Evolutionary conservation across 2,888 invertebrate species (phyloP).

Genomic region (Rhagium mordax): DNA sequence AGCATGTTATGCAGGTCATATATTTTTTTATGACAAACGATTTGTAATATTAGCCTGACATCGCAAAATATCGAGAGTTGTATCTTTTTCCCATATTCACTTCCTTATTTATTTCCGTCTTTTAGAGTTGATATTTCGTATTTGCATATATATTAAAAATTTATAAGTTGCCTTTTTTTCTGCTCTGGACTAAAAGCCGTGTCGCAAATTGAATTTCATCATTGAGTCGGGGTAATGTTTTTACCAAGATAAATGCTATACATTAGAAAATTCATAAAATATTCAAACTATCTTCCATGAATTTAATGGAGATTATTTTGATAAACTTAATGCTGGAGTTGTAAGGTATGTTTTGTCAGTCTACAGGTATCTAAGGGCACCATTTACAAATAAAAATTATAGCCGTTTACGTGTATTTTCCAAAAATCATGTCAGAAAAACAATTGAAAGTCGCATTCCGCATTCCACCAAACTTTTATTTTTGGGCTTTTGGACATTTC

Average conservation of each 20-base stretch:
- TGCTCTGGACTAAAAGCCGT: neutral
- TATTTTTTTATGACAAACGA: neutral
- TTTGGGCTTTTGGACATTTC: no score
- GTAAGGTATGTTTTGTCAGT: no score
- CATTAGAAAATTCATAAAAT: neutral
- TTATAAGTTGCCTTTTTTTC: neutral
- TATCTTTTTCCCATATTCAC: neutral
- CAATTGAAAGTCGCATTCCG: no score
- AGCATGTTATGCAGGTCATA: neutral
- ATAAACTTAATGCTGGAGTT: neutral
- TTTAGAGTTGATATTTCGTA: neutral
- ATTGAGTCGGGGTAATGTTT: neutral
- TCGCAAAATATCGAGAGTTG: neutral
- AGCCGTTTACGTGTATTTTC: no score
- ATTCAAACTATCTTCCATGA: neutral
- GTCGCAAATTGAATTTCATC: neutral
- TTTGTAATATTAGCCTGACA: neutral
- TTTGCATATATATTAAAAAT: neutral
- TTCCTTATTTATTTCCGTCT: neutral
- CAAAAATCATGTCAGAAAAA: no score
- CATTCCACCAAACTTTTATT: no score
- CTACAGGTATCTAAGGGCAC: no score
- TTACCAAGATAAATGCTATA: neutral
- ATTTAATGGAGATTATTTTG: neutral
- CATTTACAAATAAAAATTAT: no score